These are phyloP conservation scores for Neopipo cinnamomea DNA, from an alignment of 2,113 vertebrate genomes.

Conservation along the genomic window DNA sequence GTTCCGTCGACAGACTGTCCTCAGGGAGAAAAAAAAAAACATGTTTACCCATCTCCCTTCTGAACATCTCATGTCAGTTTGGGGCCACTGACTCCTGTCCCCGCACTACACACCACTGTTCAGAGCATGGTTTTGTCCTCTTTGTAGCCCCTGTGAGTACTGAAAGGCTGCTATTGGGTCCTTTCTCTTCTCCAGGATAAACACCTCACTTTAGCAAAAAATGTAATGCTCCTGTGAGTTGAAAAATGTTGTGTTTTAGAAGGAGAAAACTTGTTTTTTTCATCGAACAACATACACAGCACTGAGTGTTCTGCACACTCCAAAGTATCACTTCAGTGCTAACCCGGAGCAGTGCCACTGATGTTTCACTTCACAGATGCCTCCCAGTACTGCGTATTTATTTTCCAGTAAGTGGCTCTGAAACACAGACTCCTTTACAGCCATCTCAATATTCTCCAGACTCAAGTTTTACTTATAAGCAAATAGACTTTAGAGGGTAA, in stretches of 20 bases:
- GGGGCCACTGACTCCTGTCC: neutral
- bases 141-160: neutral
- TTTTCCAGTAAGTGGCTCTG: neutral
- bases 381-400: neutral
- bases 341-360: neutral
- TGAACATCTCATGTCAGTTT: neutral
- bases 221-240: neutral
- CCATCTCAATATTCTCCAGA: neutral
- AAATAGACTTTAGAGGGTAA: neutral
- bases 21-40: neutral
- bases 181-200: neutral
- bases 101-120: neutral
- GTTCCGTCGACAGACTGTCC: neutral
- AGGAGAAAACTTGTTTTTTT: neutral
- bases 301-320: fast-evolving
- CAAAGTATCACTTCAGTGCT: neutral
- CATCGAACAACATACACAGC: neutral
- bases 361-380: neutral
- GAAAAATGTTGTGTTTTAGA: neutral
- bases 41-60: neutral
- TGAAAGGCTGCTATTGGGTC: neutral
- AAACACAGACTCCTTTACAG: neutral
- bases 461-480: fast-evolving
- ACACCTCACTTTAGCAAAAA: neutral
- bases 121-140: neutral